phyloP scores from a whole-genome alignment of 1,140 invertebrate species.

The Calosoma granatense region DNA sequence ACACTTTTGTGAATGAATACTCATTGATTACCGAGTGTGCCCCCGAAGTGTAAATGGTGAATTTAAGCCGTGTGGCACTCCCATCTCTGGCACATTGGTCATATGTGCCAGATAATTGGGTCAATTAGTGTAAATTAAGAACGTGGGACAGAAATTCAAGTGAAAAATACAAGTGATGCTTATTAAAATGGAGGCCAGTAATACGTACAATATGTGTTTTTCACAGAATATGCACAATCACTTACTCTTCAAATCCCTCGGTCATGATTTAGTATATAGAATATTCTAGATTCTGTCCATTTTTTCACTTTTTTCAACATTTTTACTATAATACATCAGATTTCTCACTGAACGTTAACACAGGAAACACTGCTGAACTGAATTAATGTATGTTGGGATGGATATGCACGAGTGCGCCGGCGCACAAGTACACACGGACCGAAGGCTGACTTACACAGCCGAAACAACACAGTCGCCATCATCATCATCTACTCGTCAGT shows the following conservation, averaged over 20 bases:
- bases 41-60: neutral
- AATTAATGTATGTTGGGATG: constrained; percentile 5
- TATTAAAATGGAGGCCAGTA: constrained; percentile 1
- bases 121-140: neutral
- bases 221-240: constrained; percentile 16
- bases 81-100: neutral
- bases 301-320: constrained; percentile 56
- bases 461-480: too few species aligned
- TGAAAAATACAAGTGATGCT: neutral
- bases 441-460: neutral
- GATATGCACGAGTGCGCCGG: neutral
- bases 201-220: constrained; percentile 2
- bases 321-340: constrained; percentile 54
- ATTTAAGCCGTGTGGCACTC: constrained; percentile 1
- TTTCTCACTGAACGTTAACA: constrained; percentile 25
- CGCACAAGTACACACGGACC: too few species aligned
- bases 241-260: constrained; percentile 66
- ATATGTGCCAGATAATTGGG: neutral
- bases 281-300: constrained; percentile 57
- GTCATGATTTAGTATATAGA: constrained; percentile 61
- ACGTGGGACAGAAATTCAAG: neutral
- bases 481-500: too few species aligned
- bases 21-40: neutral
- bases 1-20: neutral
- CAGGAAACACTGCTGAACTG: neutral